A percentile compares a stretch with the other conserved stretches of the same genome.
phyloP scores from a whole-genome alignment of 1,140 invertebrate species.

The Homarus americanus region DNA sequence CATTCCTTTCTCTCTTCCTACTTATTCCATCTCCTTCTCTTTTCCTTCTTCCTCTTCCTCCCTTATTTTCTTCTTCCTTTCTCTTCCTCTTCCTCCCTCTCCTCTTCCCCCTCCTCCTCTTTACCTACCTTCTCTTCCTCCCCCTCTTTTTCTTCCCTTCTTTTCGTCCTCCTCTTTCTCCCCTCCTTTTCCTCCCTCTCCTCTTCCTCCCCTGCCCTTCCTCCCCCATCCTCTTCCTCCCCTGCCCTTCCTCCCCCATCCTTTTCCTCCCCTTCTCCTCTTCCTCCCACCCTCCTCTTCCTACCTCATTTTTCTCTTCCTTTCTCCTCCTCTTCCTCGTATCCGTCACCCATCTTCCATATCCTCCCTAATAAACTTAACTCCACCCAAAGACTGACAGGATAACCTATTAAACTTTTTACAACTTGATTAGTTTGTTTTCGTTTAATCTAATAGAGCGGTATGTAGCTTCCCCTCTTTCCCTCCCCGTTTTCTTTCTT shows the following conservation, averaged over 20 bases:
- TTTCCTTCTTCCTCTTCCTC: not conserved
- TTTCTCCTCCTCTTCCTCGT: not conserved
- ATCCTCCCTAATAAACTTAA: not conserved
- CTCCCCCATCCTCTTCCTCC: not conserved
- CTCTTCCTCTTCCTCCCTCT: not conserved
- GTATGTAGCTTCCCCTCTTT: not conserved
- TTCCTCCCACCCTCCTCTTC: not conserved
- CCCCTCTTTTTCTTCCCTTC: not conserved
- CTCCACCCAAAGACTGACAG: not conserved
- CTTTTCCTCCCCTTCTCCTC: not conserved
- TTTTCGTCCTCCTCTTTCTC: not conserved
- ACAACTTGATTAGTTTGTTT: not conserved
- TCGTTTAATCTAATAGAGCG: not conserved
- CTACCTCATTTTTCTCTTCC: not conserved
- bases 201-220: not conserved
- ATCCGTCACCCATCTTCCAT: not conserved
- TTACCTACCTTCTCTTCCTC: not conserved
- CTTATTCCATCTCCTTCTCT: not conserved
- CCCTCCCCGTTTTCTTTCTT: not conserved
- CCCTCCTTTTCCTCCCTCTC: not conserved
- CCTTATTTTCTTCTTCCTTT: not conserved
- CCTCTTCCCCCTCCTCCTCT: not conserved
- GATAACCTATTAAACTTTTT: not conserved
- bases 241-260: not conserved
- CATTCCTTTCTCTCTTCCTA: too few relatives aligned